Conservation (phyloP, 2,113 vertebrate genomes). For the Cavia aperea region DNA sequence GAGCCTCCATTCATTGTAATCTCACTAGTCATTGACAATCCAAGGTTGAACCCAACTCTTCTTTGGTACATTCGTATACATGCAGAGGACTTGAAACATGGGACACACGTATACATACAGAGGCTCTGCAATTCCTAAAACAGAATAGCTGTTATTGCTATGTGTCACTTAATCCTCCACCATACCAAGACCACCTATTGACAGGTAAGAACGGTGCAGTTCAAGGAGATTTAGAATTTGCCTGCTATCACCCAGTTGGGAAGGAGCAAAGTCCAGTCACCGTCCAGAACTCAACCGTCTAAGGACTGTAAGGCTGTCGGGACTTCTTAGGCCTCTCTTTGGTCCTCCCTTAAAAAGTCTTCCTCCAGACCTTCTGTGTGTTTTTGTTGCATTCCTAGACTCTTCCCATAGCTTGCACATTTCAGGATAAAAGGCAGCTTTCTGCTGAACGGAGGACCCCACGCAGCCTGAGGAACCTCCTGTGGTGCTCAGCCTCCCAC, state of each 20-base stretch:
- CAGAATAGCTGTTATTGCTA: fast-evolving
- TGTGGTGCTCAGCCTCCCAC: background rate
- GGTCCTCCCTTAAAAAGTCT: background rate
- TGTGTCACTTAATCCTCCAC: background rate
- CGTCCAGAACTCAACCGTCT: background rate
- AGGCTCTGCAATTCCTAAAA: background rate
- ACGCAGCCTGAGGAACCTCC: background rate
- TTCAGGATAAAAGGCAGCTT: background rate
- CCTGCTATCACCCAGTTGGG: background rate
- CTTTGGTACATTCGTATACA: background rate
- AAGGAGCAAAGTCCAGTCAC: background rate
- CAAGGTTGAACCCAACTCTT: fast-evolving
- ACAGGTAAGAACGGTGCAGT: background rate
- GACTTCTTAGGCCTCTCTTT: background rate
- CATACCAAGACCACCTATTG: background rate
- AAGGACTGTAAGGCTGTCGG: background rate
- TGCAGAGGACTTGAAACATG: background rate
- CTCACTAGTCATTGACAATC: background rate
- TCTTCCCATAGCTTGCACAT: background rate
- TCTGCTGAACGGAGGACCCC: background rate
- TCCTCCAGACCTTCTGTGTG: background rate
- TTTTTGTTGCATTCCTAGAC: background rate
- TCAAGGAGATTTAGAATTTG: background rate
- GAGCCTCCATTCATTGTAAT: background rate
- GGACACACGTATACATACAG: background rate